phyloP scores from a whole-genome alignment of 2,888 invertebrate genomes.

The Tenthredo notha region DNA sequence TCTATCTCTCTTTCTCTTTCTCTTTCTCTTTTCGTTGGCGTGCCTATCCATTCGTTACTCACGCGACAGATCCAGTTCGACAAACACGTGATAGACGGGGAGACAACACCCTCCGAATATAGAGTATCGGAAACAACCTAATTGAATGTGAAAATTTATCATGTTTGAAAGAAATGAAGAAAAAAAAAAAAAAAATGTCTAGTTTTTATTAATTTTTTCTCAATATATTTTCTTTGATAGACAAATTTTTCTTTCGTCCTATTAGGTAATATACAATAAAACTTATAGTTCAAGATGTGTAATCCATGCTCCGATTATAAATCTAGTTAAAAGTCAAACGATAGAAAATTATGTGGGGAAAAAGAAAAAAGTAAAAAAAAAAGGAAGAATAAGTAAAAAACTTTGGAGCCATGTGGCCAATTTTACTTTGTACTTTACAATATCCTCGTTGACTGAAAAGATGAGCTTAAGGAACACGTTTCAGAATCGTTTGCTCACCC shows the following conservation, averaged over 20 bases:
- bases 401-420: conserved; percentile 58
- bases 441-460: conserved; percentile 54
- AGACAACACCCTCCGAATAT: conserved; percentile 35
- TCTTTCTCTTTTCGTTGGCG: conserved; percentile 46
- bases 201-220: too few relatives aligned
- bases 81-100: conserved; percentile 42
- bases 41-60: conserved; percentile 72
- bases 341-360: background rate
- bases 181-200: background rate
- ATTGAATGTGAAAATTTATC: background rate
- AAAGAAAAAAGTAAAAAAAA: background rate
- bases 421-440: conserved; percentile 57
- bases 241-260: too few relatives aligned
- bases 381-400: background rate
- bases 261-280: too few relatives aligned
- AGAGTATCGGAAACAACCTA: background rate
- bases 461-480: conserved; percentile 52
- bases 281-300: too few relatives aligned
- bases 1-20: background rate
- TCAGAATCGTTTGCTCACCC: conserved; percentile 37
- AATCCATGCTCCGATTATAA: too few relatives aligned
- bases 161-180: background rate
- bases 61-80: conserved; percentile 70
- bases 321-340: background rate
- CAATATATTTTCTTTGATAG: too few relatives aligned